Conservation (phyloP, 1,140 invertebrate genomes). For the Caenorhabditis latens region DNA sequence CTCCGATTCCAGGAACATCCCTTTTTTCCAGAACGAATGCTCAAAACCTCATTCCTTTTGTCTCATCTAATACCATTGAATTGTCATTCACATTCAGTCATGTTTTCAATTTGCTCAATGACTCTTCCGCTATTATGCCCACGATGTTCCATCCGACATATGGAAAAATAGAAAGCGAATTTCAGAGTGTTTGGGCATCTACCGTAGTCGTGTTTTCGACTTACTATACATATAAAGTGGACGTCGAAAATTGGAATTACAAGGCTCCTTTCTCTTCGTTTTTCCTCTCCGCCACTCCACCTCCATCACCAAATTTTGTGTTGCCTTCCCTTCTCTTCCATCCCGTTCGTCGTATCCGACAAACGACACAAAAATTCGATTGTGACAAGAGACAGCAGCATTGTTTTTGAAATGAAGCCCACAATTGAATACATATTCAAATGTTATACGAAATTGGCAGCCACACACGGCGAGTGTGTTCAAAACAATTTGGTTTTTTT, state of each 20-base stretch:
- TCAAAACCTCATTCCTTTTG: not conserved
- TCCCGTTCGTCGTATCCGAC: not conserved
- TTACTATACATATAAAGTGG: slow-evolving; percentile 53
- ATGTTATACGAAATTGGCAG: slow-evolving; percentile 54
- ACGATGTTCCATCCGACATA: slow-evolving; percentile 7
- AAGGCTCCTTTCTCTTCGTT: not conserved
- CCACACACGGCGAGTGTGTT: not conserved
- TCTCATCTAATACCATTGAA: slow-evolving; percentile 48
- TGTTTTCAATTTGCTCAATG: slow-evolving; percentile 53
- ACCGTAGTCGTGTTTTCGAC: slow-evolving; percentile 52
- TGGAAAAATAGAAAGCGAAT: slow-evolving; percentile 26
- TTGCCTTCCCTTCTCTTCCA: slow-evolving; percentile 20
- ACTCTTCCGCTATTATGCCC: slow-evolving; percentile 53
- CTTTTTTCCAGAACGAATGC: slow-evolving; percentile 12
- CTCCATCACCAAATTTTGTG: slow-evolving; percentile 21
- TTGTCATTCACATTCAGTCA: slow-evolving; percentile 54
- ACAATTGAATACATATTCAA: slow-evolving; percentile 53
- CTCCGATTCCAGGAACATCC: not conserved
- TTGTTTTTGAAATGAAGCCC: slow-evolving; percentile 51
- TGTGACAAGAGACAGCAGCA: slow-evolving; percentile 27
- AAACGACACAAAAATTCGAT: slow-evolving; percentile 31
- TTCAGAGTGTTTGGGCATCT: slow-evolving; percentile 48
- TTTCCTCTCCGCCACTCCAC: not conserved
- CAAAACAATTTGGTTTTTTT: slow-evolving; percentile 48
- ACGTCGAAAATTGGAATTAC: slow-evolving; percentile 55